Conservation (phyloP, 1,140 invertebrate species). For the Ooceraea biroi region DNA sequence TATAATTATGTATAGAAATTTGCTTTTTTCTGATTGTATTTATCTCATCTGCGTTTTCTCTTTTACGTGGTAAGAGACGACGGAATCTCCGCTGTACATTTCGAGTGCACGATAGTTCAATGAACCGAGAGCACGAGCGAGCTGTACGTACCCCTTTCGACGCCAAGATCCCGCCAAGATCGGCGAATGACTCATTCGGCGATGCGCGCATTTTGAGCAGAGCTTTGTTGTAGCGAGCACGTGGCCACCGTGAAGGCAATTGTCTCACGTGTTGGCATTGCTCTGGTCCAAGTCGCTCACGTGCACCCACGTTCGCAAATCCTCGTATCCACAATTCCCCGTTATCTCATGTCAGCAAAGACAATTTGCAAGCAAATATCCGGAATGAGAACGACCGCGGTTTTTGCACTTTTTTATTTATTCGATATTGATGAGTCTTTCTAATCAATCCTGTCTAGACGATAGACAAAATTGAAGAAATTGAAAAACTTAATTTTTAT, state of each 20-base stretch:
- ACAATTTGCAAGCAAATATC: background rate
- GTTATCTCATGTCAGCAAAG: background rate
- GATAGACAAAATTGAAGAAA: too few relatives aligned
- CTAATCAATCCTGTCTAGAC: too few relatives aligned
- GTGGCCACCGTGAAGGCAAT: conserved; percentile 51
- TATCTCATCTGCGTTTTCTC: too few relatives aligned
- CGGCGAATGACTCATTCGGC: conserved; percentile 58
- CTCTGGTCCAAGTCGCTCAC: conserved; percentile 45
- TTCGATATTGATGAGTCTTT: background rate
- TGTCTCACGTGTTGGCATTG: conserved; percentile 68
- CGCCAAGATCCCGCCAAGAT: conserved; percentile 56
- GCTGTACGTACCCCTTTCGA: background rate
- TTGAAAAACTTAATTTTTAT: too few relatives aligned
- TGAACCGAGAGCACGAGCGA: conserved; percentile 35
- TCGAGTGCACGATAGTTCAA: conserved; percentile 36
- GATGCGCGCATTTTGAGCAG: conserved; percentile 8
- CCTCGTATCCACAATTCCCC: background rate
- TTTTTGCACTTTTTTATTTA: background rate
- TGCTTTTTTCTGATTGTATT: too few relatives aligned
- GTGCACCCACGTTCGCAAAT: conserved; percentile 56
- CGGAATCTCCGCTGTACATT: background rate
- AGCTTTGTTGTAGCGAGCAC: conserved; percentile 42
- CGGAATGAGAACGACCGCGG: background rate
- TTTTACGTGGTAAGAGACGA: too few relatives aligned
- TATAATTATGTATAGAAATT: too few relatives aligned